Base-by-base conservation (phyloP, 2,888 invertebrate species). In the Brachylomia viminalis region DNA sequence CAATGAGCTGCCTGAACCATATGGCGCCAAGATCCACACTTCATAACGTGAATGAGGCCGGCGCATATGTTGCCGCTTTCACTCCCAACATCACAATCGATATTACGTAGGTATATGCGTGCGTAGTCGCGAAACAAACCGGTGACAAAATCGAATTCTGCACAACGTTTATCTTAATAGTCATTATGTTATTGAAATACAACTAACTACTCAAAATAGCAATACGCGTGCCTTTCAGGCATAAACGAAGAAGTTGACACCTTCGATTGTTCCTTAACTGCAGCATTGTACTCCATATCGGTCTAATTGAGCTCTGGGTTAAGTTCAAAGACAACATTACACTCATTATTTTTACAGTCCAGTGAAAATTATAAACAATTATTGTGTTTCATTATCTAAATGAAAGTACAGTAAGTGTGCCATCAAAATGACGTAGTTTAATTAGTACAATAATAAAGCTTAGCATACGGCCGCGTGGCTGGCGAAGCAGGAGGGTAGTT, bases 41-140 rank as follows among this genome's bases (percentile, higher is more conserved):
- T 94, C 92, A 94, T 94, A 94, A 93, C 94, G 91, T 92, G 94
- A 96, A 95, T 94, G 95, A 95, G 96, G 95, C 92, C 95, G 92
- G 92, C 83, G 70, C 96, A 95, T 95, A 95, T 96, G 95, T 94
- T 93, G 91, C 94, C 94, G 95, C 96, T 96, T 96, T 96, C 96
- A 95, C 96, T 96, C 94, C 93, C 93, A 93, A 92, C 93, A 93
- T 92, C 92, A 95, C 93, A 94, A 92, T 94, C 93, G 90, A 90
- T 92, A 91, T 93, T 94, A 93, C 93, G 92, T 92, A 67, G 38
- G n/a, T 38, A 88, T 82, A 88, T 75, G 61, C 81, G 77, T 76
- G 75, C 77, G 80, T 81, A 82, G 71, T 83, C 82, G 75, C 82
- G 84, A 79, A 88, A 85, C 71, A 81, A 80, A 83, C 82, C 69